Conservation (phyloP, 2,797 vertebrate species). For the Zenarchopterus dispar region DNA sequence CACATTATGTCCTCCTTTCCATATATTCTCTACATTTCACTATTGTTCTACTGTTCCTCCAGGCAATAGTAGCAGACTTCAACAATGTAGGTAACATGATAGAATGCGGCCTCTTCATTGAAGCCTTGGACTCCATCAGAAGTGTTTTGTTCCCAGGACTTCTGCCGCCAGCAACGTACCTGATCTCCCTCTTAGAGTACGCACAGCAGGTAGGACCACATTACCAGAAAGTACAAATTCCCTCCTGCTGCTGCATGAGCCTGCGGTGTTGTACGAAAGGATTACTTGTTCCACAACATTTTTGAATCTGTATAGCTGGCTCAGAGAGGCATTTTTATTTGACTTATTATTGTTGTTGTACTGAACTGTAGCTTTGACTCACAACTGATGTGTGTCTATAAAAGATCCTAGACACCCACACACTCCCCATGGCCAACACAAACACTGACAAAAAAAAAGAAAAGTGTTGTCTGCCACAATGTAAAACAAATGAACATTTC, state of each 20-base stretch:
- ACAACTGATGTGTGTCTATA: no score
- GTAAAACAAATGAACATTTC: no score
- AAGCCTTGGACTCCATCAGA: constrained; percentile 73
- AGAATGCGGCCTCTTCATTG: constrained; percentile 70
- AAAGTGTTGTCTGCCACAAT: no score
- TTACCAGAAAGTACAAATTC: constrained; percentile 25
- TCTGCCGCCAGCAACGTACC: constrained; percentile 83
- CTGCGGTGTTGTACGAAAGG: constrained; percentile 6
- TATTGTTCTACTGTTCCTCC: constrained; percentile 55
- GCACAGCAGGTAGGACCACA: constrained; percentile 84
- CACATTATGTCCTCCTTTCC: constrained; percentile 44
- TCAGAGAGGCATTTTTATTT: neutral
- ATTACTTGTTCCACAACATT: constrained; percentile 1
- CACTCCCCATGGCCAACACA: no score
- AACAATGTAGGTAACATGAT: constrained; percentile 69
- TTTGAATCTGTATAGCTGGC: neutral
- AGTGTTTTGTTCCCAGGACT: constrained; percentile 72
- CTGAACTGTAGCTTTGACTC: neutral
- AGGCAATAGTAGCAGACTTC: constrained; percentile 66
- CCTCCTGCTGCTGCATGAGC: constrained; percentile 16
- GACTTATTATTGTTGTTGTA: neutral
- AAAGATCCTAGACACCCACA: no score
- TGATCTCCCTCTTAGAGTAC: constrained; percentile 86
- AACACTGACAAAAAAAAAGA: no score
- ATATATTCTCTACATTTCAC: constrained; percentile 37